These are phyloP conservation scores for Diarsia mendica DNA, from an alignment of 2,888 invertebrate genomes.

Conservation along the genomic window DNA sequence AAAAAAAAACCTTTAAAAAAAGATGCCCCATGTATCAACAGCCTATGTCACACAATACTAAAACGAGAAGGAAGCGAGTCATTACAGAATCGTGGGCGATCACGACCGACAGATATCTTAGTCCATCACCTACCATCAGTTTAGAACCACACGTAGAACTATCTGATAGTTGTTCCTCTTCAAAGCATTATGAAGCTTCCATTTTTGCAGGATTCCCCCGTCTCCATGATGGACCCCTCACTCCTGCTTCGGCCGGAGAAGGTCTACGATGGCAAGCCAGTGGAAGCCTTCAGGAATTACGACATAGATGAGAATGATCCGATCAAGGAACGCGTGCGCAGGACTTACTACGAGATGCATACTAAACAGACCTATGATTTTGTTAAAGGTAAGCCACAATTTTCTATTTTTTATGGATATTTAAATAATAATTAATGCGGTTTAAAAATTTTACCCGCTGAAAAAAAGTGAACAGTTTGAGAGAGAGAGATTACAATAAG, in stretches of 20 bases:
- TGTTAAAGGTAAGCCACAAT: constrained; percentile 89
- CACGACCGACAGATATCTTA: constrained; percentile 25
- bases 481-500: background rate
- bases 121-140: constrained; percentile 1
- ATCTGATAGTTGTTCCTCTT: background rate
- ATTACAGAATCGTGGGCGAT: constrained; percentile 31
- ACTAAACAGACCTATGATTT: constrained; percentile 96
- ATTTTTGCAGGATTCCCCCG: constrained; percentile 68
- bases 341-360: constrained; percentile 97
- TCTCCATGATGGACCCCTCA: constrained; percentile 85
- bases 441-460: background rate
- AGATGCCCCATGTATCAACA: constrained; percentile 28
- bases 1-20: background rate
- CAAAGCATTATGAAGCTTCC: constrained; percentile 39
- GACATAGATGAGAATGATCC: constrained; percentile 93
- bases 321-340: constrained; percentile 94
- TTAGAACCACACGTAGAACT: constrained; percentile 10
- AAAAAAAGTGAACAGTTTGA: background rate
- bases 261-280: constrained; percentile 92
- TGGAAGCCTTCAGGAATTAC: constrained; percentile 95
- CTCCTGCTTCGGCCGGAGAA: constrained; percentile 94
- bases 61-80: constrained; percentile 38
- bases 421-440: background rate
- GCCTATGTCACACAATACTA: constrained; percentile 38
- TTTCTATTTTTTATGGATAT: background rate